These are phyloP conservation scores for Remorina albescens DNA, from an alignment of 2,797 vertebrate species.

Conservation along the genomic window DNA sequence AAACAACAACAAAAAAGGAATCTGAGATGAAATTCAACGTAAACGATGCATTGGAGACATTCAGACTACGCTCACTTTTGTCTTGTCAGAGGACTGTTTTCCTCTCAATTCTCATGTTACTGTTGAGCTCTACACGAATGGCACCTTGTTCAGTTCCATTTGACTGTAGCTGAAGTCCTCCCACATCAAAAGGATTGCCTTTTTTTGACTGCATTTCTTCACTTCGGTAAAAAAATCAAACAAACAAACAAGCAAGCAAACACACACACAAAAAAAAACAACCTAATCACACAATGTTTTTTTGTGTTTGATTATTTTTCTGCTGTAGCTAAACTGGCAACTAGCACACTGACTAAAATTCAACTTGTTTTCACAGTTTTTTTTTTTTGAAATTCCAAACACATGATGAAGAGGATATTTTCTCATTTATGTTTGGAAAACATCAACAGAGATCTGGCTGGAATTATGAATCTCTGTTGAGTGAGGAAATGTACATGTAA, in stretches of 20 bases:
- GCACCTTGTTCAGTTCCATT: not conserved
- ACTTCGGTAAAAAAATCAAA: constrained; percentile 10
- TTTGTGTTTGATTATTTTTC: not conserved
- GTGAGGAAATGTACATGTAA: constrained; percentile 28
- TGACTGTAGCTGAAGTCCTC: constrained; percentile 28
- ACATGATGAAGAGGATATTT: not conserved
- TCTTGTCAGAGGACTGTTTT: not conserved
- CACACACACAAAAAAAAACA: too few relatives aligned
- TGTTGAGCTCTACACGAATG: constrained; percentile 2
- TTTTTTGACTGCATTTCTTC: constrained; percentile 1
- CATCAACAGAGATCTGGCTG: not conserved
- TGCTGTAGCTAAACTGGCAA: not conserved
- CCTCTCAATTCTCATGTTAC: not conserved
- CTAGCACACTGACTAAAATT: not conserved
- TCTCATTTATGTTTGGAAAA: constrained; percentile 5
- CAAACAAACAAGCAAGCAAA: too few relatives aligned
- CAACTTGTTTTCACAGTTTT: not conserved
- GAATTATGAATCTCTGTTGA: not conserved
- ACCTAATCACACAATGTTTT: not conserved
- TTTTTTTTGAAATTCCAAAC: not conserved
- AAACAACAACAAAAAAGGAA: constrained; percentile 30
- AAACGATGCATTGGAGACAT: constrained; percentile 7
- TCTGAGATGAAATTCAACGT: constrained; percentile 7
- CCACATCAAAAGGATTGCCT: not conserved
- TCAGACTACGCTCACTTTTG: not conserved